phyloP scores from a whole-genome alignment of 2,888 invertebrate genomes.

The Arge pagana region DNA sequence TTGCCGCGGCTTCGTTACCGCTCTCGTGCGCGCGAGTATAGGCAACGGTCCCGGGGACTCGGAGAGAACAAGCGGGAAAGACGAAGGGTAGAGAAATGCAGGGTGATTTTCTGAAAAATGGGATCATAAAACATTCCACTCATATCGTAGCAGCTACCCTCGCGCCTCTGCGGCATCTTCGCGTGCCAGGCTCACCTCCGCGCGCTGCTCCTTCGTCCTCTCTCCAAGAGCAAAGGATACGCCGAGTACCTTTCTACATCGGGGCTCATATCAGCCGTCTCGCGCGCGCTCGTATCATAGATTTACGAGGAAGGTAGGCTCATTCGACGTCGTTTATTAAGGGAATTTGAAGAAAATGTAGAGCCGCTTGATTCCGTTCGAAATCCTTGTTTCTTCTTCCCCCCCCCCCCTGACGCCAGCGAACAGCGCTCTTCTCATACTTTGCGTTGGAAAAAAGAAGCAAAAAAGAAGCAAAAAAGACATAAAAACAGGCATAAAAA shows the following conservation, averaged over 20 bases:
- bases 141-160: slow-evolving; percentile 42
- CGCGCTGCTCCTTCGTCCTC: slow-evolving; percentile 22
- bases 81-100: slow-evolving; percentile 31
- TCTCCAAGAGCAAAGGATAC: too few relatives aligned
- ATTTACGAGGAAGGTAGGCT: too few relatives aligned
- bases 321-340: too few relatives aligned
- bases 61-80: slow-evolving; percentile 22
- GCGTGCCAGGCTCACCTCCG: too few relatives aligned
- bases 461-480: not conserved
- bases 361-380: slow-evolving; percentile 9
- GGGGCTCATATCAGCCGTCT: slow-evolving; percentile 15
- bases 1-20: slow-evolving; percentile 2
- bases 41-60: slow-evolving; percentile 20
- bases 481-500: too few relatives aligned
- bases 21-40: slow-evolving; percentile 10
- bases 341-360: too few relatives aligned
- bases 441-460: not conserved
- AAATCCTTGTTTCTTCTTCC: slow-evolving; percentile 18
- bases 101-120: slow-evolving; percentile 50
- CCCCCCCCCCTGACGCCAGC: not conserved
- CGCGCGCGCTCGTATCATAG: slow-evolving; percentile 11
- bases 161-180: not conserved
- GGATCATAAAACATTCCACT: slow-evolving; percentile 49
- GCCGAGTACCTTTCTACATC: slow-evolving; percentile 23
- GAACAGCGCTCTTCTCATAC: slow-evolving; percentile 7